A percentile compares a stretch with the other conserved stretches of the same genome.
Conservation (phyloP, 2,113 vertebrate species). For the Chionis minor region DNA sequence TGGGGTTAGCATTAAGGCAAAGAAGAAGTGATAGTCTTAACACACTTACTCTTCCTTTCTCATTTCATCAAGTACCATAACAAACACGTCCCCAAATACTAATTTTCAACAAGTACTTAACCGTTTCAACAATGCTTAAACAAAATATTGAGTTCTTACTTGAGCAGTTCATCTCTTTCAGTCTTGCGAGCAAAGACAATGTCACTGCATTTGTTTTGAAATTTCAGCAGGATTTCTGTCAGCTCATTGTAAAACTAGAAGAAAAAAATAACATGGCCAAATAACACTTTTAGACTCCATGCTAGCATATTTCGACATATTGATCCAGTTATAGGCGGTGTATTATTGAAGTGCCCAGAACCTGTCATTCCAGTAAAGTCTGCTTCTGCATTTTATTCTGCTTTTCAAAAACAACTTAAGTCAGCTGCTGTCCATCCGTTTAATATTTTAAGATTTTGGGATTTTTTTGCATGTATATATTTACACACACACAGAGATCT, state of each 20-base stretch:
- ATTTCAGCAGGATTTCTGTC: slow-evolving; percentile 94
- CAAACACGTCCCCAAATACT: neutral
- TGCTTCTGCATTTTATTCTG: neutral
- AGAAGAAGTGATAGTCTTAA: neutral
- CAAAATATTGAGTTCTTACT: slow-evolving; percentile 76
- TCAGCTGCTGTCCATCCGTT: neutral
- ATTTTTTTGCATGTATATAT: neutral
- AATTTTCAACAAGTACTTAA: neutral
- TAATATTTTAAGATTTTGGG: neutral
- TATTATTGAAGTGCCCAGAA: neutral
- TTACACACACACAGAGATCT: neutral
- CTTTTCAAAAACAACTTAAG: neutral
- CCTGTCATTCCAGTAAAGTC: neutral
- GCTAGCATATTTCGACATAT: neutral
- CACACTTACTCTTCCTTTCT: neutral
- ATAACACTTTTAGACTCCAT: neutral
- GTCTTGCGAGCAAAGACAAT: slow-evolving; percentile 98
- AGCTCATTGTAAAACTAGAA: slow-evolving; percentile 95
- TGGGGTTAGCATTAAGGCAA: neutral
- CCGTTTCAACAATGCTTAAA: neutral
- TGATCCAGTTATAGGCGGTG: neutral
- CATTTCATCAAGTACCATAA: neutral
- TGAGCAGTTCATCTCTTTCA: slow-evolving; percentile 95
- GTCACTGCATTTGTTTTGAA: slow-evolving; percentile 98
- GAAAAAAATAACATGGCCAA: neutral